phyloP scores from a whole-genome alignment of 2,797 vertebrate genomes.

The Lagothrix lagotricha region DNA sequence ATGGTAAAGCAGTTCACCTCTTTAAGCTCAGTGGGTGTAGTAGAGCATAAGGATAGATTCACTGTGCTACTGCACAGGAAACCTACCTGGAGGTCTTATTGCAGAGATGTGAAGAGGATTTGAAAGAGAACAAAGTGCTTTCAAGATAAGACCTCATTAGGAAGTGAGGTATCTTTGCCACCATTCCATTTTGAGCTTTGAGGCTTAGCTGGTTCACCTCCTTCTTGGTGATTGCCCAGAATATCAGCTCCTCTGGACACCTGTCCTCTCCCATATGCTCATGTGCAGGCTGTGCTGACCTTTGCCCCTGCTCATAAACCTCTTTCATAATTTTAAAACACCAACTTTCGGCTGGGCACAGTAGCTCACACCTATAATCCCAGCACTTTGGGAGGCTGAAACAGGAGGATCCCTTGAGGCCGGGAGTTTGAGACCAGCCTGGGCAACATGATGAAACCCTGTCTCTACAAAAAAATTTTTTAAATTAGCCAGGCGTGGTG shows the following conservation, averaged over 20 bases:
- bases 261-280: neutral
- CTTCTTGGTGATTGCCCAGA: neutral
- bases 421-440: neutral
- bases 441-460: no score
- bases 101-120: neutral
- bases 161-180: neutral
- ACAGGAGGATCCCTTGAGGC: neutral
- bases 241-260: neutral
- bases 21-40: neutral
- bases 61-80: neutral
- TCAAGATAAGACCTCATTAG: neutral
- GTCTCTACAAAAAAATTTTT: neutral
- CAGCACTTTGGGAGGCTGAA: neutral
- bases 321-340: neutral
- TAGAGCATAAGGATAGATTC: neutral
- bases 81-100: neutral
- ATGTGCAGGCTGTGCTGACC: neutral
- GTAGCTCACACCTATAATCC: neutral
- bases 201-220: neutral
- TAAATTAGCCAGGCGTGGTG: no score
- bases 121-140: neutral
- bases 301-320: neutral
- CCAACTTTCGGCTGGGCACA: neutral
- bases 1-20: neutral
- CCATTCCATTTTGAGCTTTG: neutral